phyloP scores from a whole-genome alignment of 1,140 invertebrate genomes.

The Leptinotarsa lineolata region DNA sequence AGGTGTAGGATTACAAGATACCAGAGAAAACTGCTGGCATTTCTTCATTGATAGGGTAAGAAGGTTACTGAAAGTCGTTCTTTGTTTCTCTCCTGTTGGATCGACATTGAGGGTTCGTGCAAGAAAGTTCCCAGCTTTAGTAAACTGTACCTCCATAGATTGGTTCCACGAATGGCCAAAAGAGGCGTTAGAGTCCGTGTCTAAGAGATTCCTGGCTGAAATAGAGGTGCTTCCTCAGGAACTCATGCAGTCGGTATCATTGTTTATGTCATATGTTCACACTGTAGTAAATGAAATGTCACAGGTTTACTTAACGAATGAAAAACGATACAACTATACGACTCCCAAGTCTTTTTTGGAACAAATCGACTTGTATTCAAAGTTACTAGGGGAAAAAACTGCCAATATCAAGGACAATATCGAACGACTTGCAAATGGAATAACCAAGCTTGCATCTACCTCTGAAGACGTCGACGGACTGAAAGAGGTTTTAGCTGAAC shows the following conservation, averaged over 20 bases:
- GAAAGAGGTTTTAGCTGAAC: conserved; percentile 73
- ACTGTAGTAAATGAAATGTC: conserved; percentile 87
- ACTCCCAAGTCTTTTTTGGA: conserved; percentile 97
- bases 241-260: conserved; percentile 69
- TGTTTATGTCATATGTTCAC: conserved; percentile 92
- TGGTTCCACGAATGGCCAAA: conserved; percentile 98
- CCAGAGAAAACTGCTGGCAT: conserved; percentile 92
- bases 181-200: conserved; percentile 88
- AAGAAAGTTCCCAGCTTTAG: conserved; percentile 91
- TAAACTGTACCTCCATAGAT: conserved; percentile 90
- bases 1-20: conserved; percentile 79
- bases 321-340: conserved; percentile 93
- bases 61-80: conserved; percentile 73
- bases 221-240: conserved; percentile 69
- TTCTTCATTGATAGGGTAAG: conserved; percentile 92
- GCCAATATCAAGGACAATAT: conserved; percentile 79
- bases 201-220: conserved; percentile 78
- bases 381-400: conserved; percentile 78
- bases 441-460: conserved; percentile 83
- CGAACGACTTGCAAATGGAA: conserved; percentile 81
- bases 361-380: conserved; percentile 86
- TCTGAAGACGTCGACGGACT: conserved; percentile 67
- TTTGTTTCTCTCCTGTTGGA: conserved; percentile 93
- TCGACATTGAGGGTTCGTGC: conserved; percentile 81
- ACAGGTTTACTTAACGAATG: conserved; percentile 78